Base-by-base conservation (phyloP, 2,797 vertebrate species). In the Tolypeutes matacus region DNA sequence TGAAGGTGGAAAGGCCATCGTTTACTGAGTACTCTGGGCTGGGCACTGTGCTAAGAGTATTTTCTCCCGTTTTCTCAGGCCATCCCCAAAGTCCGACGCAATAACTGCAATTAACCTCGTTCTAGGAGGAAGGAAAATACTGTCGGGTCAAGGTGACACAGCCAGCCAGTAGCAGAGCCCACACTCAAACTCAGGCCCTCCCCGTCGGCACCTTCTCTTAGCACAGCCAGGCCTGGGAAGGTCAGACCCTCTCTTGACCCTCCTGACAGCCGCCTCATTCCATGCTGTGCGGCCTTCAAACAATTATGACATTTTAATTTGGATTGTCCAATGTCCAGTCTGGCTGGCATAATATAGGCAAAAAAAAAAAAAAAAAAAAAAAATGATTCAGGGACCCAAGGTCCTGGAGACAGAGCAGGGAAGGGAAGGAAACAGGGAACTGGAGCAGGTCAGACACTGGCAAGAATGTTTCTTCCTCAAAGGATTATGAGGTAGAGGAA, bases 391-490 rank as follows among this genome's bases (percentile, higher is more conserved):
- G 1, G 31, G 25, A 8, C 23, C n/a, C 15, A 56, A 31, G 27
- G 25, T 70, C 51, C 93, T 69, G 15, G 56, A 86, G 31, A 78
- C 25, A 78, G 0, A 86, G 36, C n/a, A 73, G 18, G 11, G 27
- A 9, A 60, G 2, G 7, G 27, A 11, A 17, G 13, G 21, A 53
- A 11, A n/a, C 72, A 78, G 51, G 77, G 29, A 56, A 62, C 3
- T 18, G 64, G 5, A 4, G 7, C n/a, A 14, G 17, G 11, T 4
- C 23, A 8, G 29, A 60, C 31, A n/a, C 42, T 42, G n/a, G 64
- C 67, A 95, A 88, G 84, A 73, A 84, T 51, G 27, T 23, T 51
- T 69, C 51, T 42, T 73, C 49, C 86, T 75, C 75, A 27, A 15
- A 53, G 12, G 7, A 56, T 49, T 27, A n/a, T 17, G 39, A 25